Evolutionary conservation across 2,113 vertebrate genomes (phyloP).

Genomic region (Gymnobelideus leadbeateri): DNA sequence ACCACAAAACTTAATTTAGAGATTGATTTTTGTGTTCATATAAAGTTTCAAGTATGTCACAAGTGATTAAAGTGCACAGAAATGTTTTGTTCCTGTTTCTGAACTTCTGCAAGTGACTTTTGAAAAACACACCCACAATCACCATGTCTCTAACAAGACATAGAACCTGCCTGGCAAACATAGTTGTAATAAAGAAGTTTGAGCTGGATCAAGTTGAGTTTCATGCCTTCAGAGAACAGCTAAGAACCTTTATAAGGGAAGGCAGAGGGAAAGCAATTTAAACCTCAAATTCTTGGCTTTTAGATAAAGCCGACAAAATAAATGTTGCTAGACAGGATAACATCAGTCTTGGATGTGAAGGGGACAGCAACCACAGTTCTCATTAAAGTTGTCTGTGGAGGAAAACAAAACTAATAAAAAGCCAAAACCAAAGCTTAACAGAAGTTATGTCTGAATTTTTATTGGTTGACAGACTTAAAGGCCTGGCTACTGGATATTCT

Average conservation of each 20-base stretch:
- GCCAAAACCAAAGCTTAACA: slow-evolving; percentile 27
- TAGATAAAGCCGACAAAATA: slow-evolving; percentile 19
- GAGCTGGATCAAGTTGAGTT: slow-evolving; percentile 40
- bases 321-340: slow-evolving; percentile 63
- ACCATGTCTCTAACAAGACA: slow-evolving; percentile 41
- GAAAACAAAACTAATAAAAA: slow-evolving; percentile 58
- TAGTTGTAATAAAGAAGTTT: slow-evolving; percentile 53
- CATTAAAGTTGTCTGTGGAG: slow-evolving; percentile 39
- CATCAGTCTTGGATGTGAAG: slow-evolving; percentile 63
- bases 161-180: slow-evolving; percentile 48
- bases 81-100: slow-evolving; percentile 49
- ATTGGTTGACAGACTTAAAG: slow-evolving; percentile 41
- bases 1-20: slow-evolving; percentile 57
- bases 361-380: slow-evolving; percentile 30
- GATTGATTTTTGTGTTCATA: slow-evolving; percentile 58
- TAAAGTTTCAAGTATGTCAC: slow-evolving; percentile 54
- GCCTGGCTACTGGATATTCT: slow-evolving; percentile 14
- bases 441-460: slow-evolving; percentile 40
- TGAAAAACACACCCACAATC: slow-evolving; percentile 54
- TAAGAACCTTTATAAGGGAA: slow-evolving; percentile 45
- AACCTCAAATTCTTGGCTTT: slow-evolving; percentile 48
- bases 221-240: slow-evolving; percentile 41
- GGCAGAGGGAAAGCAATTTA: slow-evolving; percentile 38
- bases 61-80: slow-evolving; percentile 48
- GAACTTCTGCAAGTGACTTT: slow-evolving; percentile 41